phyloP scores from a whole-genome alignment of 2,888 invertebrate species.

The Hirtodrosophila duncani region DNA sequence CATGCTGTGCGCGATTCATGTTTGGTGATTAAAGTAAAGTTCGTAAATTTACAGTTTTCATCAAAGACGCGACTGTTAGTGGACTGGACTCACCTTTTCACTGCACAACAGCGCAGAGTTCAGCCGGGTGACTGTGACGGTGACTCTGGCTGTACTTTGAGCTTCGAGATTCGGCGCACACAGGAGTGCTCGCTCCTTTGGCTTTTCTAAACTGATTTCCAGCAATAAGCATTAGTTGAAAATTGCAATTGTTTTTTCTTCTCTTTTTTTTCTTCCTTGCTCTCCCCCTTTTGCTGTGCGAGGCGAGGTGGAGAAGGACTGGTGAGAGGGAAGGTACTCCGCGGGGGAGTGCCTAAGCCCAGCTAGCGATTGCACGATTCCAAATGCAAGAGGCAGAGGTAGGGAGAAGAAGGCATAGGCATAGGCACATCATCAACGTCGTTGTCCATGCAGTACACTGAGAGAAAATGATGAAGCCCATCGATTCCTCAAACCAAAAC shows the following conservation, averaged over 20 bases:
- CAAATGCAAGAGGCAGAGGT: conserved; percentile 34
- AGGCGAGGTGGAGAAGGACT: conserved; percentile 10
- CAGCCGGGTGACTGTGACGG: conserved; percentile 67
- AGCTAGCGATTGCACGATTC: conserved; percentile 50
- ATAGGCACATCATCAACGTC: conserved; percentile 61
- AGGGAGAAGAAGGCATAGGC: conserved; percentile 54
- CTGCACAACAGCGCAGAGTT: conserved; percentile 70
- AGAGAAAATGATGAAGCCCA: conserved; percentile 6
- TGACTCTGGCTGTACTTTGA: conserved; percentile 54
- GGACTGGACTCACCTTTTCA: conserved; percentile 75
- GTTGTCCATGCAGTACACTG: conserved; percentile 57
- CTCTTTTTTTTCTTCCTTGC: conserved; percentile 2
- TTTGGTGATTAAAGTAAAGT: conserved; percentile 76
- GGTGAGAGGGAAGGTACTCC: conserved; percentile 38
- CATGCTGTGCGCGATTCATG: conserved; percentile 76
- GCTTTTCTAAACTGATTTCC: conserved; percentile 75
- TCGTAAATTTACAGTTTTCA: conserved; percentile 77
- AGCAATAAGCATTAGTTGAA: conserved; percentile 77
- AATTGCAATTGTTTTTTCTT: conserved; percentile 73
- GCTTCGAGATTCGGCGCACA: conserved; percentile 29
- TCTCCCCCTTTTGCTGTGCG: not conserved
- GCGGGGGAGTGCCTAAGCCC: conserved; percentile 61
- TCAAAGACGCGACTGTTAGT: conserved; percentile 74
- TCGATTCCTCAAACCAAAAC: too few species aligned
- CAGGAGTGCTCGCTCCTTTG: conserved; percentile 49